These are phyloP conservation scores for Therioaphis trifolii DNA, from an alignment of 2,888 invertebrate genomes.

Conservation along the genomic window DNA sequence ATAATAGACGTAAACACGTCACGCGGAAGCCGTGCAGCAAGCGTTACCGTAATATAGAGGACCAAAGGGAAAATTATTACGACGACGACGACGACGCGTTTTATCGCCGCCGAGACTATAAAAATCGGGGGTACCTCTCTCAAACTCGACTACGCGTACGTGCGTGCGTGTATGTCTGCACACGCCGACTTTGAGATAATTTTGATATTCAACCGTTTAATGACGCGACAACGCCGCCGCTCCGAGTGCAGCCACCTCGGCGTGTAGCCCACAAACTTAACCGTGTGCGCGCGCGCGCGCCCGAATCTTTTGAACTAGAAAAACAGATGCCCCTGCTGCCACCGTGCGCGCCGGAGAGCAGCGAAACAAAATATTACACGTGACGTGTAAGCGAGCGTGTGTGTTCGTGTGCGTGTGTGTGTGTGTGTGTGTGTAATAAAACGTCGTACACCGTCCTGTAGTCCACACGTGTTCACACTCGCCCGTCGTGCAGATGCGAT, in stretches of 20 bases:
- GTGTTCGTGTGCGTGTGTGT: conserved; percentile 11
- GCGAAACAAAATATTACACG: conserved; percentile 19
- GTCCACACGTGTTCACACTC: conserved; percentile 43
- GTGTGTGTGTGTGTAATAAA: conserved; percentile 42
- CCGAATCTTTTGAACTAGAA: conserved; percentile 18
- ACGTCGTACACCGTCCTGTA: too few relatives aligned
- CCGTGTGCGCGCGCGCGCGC: background rate
- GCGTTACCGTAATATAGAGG: background rate
- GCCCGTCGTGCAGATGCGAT: conserved; percentile 42
- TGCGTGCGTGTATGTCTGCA: too few relatives aligned
- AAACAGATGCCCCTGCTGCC: conserved; percentile 49
- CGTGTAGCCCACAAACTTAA: conserved; percentile 22
- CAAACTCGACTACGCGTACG: background rate
- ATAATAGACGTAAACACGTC: conserved; percentile 8
- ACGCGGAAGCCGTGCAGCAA: background rate
- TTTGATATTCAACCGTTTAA: conserved; percentile 43
- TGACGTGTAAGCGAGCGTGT: background rate
- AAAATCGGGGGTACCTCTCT: conserved; percentile 10
- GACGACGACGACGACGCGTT: background rate
- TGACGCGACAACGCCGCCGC: background rate
- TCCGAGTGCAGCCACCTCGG: background rate
- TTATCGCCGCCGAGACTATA: conserved; percentile 38
- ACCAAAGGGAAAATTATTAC: background rate
- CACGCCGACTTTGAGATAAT: conserved; percentile 45
- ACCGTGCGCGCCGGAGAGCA: background rate